These are phyloP conservation scores for Triplophysa bombifrons DNA, from an alignment of 2,797 vertebrate genomes.

Conservation along the genomic window DNA sequence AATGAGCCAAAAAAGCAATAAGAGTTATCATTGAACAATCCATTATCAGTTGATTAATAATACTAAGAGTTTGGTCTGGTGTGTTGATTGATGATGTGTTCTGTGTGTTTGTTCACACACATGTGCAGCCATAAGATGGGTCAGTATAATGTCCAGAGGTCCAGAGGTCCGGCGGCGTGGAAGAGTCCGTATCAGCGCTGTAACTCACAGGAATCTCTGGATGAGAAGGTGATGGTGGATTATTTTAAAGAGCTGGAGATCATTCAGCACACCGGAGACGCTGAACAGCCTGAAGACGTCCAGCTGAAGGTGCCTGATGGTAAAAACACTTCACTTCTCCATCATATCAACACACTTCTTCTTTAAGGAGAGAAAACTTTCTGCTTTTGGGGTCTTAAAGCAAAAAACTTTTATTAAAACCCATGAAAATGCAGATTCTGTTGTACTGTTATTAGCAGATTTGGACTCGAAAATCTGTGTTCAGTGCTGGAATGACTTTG, in stretches of 20 bases:
- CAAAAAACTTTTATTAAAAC: too few relatives aligned
- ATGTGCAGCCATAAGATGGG: slow-evolving; percentile 79
- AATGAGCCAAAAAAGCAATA: too few relatives aligned
- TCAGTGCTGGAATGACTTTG: too few relatives aligned
- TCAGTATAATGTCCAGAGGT: slow-evolving; percentile 80
- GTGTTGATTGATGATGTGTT: slow-evolving; percentile 16
- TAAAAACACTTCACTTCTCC: not conserved
- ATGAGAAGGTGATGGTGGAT: slow-evolving; percentile 88
- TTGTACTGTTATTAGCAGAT: too few relatives aligned
- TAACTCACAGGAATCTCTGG: slow-evolving; percentile 93
- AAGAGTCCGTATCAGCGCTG: slow-evolving; percentile 76
- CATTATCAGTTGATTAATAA: too few relatives aligned
- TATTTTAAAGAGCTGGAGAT: slow-evolving; percentile 93
- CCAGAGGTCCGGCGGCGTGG: slow-evolving; percentile 45
- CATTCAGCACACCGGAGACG: slow-evolving; percentile 81
- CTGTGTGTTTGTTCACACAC: slow-evolving; percentile 47
- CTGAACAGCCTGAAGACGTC: slow-evolving; percentile 79
- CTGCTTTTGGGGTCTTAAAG: too few relatives aligned
- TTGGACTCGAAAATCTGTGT: too few relatives aligned
- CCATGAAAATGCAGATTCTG: too few relatives aligned
- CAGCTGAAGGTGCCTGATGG: slow-evolving; percentile 90
- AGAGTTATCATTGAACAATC: too few relatives aligned
- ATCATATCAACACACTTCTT: too few relatives aligned
- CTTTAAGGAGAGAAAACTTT: too few relatives aligned
- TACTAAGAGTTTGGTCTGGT: not conserved